Conservation (phyloP, 2,888 invertebrate genomes). For the Rhogogaster chlorosoma region DNA sequence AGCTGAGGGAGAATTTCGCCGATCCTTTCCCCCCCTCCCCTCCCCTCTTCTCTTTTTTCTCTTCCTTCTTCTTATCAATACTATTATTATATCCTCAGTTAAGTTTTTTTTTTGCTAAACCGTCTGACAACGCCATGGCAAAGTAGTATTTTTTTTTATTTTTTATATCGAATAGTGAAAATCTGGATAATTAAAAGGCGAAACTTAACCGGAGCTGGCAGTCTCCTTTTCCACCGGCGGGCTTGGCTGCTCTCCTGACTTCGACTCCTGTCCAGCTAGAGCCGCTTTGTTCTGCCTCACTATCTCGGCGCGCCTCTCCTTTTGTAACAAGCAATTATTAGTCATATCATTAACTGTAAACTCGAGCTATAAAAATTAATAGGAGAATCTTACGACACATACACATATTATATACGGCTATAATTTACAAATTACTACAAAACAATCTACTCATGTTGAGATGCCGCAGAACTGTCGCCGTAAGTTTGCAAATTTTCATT, state of each 20-base stretch:
- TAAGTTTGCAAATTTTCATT: too few relatives aligned
- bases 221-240: constrained; percentile 79
- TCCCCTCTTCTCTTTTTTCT: background rate
- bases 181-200: constrained; percentile 6
- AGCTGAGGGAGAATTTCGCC: background rate
- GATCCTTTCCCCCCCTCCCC: background rate
- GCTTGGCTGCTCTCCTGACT: constrained; percentile 67
- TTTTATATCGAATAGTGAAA: constrained; percentile 19
- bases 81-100: background rate
- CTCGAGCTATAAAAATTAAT: background rate
- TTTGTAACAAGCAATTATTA: constrained; percentile 61
- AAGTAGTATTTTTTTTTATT: too few relatives aligned
- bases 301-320: constrained; percentile 95
- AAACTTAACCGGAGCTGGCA: constrained; percentile 84
- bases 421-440: background rate
- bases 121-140: background rate
- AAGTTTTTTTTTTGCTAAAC: background rate
- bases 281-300: constrained; percentile 95
- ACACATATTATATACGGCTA: background rate
- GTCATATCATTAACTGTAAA: constrained; percentile 17
- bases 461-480: too few relatives aligned
- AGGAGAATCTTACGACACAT: background rate
- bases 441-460: too few relatives aligned
- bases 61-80: background rate
- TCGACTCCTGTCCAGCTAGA: constrained; percentile 80